Evolutionary conservation across 1,140 invertebrate genomes (phyloP).

Genomic region (Tenebrio molitor): DNA sequence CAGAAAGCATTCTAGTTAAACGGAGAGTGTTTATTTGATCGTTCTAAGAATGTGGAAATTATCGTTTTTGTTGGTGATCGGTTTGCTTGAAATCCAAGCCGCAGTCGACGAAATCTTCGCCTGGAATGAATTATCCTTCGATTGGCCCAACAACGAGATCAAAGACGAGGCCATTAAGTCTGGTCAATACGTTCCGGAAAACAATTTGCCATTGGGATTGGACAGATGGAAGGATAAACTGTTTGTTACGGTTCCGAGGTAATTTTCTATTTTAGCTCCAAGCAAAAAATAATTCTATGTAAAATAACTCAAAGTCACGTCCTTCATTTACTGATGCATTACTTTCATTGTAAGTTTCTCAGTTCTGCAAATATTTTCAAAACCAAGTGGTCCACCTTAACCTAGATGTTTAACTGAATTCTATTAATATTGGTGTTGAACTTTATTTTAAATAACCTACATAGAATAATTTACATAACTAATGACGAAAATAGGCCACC

Average conservation of each 20-base stretch:
- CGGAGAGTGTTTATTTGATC: no score
- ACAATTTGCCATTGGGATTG: constrained; percentile 82
- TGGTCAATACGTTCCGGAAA: constrained; percentile 75
- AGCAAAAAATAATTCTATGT: constrained; percentile 1
- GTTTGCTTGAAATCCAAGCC: background rate
- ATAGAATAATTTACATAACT: no score
- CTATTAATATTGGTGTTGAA: no score
- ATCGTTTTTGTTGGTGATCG: background rate
- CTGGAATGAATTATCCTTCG: constrained; percentile 79
- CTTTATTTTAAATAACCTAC: no score
- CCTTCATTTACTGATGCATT: no score
- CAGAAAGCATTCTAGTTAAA: no score
- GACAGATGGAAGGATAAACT: constrained; percentile 82
- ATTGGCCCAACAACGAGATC: constrained; percentile 75
- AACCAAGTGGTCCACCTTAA: no score
- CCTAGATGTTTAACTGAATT: no score
- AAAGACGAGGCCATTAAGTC: constrained; percentile 73
- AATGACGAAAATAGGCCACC: no score
- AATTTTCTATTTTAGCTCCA: constrained; percentile 39
- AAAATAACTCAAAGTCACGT: no score
- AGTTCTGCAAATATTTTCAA: no score
- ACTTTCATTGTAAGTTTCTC: no score
- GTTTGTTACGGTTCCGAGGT: constrained; percentile 81
- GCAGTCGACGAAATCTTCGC: constrained; percentile 71
- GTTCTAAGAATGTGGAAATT: constrained; percentile 15